phyloP scores from a whole-genome alignment of 2,113 vertebrate species.

The Craseonycteris thonglongyai region DNA sequence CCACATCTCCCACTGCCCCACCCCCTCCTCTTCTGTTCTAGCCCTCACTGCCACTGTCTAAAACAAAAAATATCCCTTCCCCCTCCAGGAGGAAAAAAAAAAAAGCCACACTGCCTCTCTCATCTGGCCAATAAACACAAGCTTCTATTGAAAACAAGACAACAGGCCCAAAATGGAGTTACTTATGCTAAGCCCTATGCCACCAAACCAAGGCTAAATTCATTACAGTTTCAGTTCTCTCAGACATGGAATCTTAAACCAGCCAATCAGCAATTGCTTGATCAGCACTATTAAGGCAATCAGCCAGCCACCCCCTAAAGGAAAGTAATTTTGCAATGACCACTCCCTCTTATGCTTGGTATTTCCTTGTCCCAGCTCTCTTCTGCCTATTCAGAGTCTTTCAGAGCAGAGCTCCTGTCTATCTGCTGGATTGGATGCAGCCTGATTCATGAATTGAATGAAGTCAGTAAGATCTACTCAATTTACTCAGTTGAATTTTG shows the following conservation, averaged over 20 bases:
- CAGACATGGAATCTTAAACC: neutral
- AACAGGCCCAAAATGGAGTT: neutral
- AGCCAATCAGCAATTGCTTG: neutral
- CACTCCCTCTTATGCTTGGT: too few relatives aligned
- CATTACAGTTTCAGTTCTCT: neutral
- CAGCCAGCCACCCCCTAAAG: neutral
- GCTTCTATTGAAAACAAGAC: neutral
- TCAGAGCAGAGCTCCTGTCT: neutral
- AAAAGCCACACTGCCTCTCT: neutral
- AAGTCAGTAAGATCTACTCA: neutral
- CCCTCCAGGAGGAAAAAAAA: neutral
- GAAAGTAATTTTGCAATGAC: neutral
- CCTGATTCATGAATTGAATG: neutral
- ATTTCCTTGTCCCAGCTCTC: neutral
- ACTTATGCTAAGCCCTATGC: neutral
- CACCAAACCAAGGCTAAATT: neutral
- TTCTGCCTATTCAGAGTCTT: neutral
- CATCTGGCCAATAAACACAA: neutral
- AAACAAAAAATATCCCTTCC: neutral
- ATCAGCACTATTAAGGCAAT: neutral
- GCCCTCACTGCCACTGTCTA: neutral
- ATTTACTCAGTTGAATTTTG: neutral
- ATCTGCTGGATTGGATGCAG: neutral
- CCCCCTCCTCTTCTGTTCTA: neutral
- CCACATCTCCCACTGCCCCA: too few relatives aligned